Evolutionary conservation across 1,140 invertebrate genomes (phyloP), one percentile per base, ranked within the genome.

Genomic region (Capitella teleta): DNA sequence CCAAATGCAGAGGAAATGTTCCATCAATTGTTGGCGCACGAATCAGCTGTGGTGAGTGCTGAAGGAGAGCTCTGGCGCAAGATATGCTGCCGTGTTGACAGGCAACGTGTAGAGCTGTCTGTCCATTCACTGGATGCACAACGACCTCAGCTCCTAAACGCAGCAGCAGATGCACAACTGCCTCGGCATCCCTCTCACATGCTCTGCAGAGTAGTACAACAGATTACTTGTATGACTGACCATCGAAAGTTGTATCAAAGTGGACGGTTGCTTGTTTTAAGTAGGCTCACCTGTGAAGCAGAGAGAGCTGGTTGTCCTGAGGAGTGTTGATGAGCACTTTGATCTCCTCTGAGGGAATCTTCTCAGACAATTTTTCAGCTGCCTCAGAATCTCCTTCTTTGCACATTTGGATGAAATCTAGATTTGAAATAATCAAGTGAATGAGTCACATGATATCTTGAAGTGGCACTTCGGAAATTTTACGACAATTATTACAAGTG

Each of bases 1-100:
- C 87, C 5, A 88, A 89, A 73, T 97, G 93, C 23, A 96, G 76
- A 0, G 92, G 89, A 38, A 94, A 70, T 85, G 89, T 90, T 60
- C 82, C 81, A 66, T 96, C 91, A 1, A 94, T 87, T 0, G 91
- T 96, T 36, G 81, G 77, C 61, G 82, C 79, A 73, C 81, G 74
- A 5, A 79, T 71, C 30, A 82, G 62, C 46, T 76, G 70, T 19
- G 80, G 81, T 63, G 79, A 82, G 65, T 74, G 76, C 78, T 78
- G 78, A 8, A 96, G 71, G 41, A 97, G 70, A 40, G 89, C 67
- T 57, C 84, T 79, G 0, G 85, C 83, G 48, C 95, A 85, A 41
- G 87, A 82, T 52, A 78, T 73, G 43, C 66, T 54, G 23, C 69
- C 67, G 21, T 57, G 51, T 18, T 67, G 86, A 61, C 85, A 86